These are phyloP conservation scores for Poecilia velifera DNA, from an alignment of 2,797 vertebrate genomes.

Conservation along the genomic window DNA sequence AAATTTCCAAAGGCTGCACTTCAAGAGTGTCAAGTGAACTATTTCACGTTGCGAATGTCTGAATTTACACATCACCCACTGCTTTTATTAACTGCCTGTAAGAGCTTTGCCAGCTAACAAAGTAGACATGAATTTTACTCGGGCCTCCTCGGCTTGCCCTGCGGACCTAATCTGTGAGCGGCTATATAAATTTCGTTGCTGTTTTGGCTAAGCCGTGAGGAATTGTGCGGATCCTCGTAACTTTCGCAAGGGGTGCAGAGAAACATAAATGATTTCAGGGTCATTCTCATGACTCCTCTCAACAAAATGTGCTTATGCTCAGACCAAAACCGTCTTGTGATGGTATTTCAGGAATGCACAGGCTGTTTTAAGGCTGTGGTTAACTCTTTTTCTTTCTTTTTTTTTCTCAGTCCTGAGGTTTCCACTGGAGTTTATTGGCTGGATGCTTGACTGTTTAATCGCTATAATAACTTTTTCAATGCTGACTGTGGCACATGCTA, in stretches of 20 bases:
- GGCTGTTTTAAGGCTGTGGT: neutral
- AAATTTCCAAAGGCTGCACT: constrained; percentile 17
- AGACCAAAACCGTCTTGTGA: constrained; percentile 12
- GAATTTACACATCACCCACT: constrained; percentile 32
- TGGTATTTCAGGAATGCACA: constrained; percentile 39
- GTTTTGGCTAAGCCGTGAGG: constrained; percentile 22
- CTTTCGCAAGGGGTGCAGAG: constrained; percentile 23
- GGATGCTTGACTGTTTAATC: neutral
- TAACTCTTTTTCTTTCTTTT: neutral
- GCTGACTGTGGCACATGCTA: neutral
- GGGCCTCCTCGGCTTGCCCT: constrained; percentile 28
- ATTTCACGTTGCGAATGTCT: constrained; percentile 29
- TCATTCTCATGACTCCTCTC: constrained; percentile 36
- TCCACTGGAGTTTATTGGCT: neutral
- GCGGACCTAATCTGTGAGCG: constrained; percentile 27
- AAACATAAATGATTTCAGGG: constrained; percentile 39
- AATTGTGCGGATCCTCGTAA: constrained; percentile 31
- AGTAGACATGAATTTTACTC: constrained; percentile 16
- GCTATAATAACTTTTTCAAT: neutral
- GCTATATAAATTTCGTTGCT: constrained; percentile 39
- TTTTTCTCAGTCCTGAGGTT: neutral
- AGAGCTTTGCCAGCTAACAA: constrained; percentile 48
- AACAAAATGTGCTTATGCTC: neutral
- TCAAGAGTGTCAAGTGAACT: constrained; percentile 29
- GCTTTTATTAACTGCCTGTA: constrained; percentile 47